phyloP scores from a whole-genome alignment of 2,113 vertebrate genomes.

The Columbina picui region DNA sequence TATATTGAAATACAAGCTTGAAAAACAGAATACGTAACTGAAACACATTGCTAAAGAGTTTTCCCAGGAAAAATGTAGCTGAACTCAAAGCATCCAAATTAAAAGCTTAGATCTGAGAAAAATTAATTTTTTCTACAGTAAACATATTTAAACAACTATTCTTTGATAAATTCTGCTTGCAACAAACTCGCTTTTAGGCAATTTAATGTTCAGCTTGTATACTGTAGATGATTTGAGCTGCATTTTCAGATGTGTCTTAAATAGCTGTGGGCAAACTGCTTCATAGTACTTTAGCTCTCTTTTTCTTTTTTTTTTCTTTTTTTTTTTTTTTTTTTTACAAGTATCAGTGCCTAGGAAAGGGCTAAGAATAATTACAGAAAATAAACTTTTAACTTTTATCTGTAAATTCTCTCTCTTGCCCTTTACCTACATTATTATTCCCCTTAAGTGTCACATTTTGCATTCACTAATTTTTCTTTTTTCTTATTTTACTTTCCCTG shows the following conservation, averaged over 20 bases:
- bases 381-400: neutral
- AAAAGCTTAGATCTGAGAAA: neutral
- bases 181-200: neutral
- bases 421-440: neutral
- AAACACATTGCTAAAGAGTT: neutral
- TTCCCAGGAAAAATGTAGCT: neutral
- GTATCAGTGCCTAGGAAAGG: neutral
- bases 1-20: neutral
- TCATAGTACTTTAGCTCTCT: neutral
- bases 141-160: neutral
- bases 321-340: neutral
- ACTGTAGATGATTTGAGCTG: neutral
- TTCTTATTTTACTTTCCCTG: neutral
- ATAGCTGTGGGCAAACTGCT: neutral
- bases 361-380: neutral
- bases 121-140: rapidly evolving
- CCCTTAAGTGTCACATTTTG: neutral
- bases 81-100: neutral
- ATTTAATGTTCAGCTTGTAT: neutral
- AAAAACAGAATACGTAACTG: neutral
- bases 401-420: neutral
- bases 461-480: neutral
- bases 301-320: neutral
- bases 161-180: neutral
- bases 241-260: neutral